Conservation (phyloP, 2,113 vertebrate genomes). For the Ctenomys sociabilis region DNA sequence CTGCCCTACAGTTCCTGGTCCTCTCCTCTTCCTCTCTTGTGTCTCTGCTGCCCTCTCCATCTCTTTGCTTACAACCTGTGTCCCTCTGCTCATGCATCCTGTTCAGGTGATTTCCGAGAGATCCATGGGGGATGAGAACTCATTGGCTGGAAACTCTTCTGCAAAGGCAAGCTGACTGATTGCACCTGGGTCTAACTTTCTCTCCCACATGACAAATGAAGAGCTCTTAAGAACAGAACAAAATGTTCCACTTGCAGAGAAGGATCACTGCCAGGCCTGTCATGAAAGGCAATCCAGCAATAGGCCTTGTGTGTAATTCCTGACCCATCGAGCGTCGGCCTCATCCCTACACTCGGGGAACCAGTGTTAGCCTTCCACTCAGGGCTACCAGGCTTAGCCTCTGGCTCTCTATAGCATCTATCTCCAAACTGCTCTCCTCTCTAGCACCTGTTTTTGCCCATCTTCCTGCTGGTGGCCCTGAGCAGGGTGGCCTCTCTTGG, state of each 20-base stretch:
- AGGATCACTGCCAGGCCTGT: conserved; percentile 80
- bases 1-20: neutral
- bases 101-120: conserved; percentile 76
- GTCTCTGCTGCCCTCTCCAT: neutral
- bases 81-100: neutral
- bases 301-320: conserved; percentile 68
- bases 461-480: neutral
- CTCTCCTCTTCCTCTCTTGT: neutral
- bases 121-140: conserved; percentile 67
- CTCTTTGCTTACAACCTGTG: neutral
- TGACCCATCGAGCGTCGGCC: conserved; percentile 71
- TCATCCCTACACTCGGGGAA: conserved; percentile 1
- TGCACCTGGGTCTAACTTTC: conserved; percentile 81
- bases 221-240: conserved; percentile 87
- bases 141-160: conserved; percentile 76
- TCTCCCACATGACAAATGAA: conserved; percentile 86
- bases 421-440: neutral
- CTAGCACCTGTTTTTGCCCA: neutral
- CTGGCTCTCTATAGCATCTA: neutral
- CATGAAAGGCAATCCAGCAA: conserved; percentile 80
- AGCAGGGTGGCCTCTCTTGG: neutral
- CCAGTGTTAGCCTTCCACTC: neutral
- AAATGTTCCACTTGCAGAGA: conserved; percentile 81
- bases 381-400: neutral
- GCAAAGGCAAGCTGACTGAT: conserved; percentile 83